phyloP scores from a whole-genome alignment of 1,140 invertebrate species.

The Danaus melanippus region DNA sequence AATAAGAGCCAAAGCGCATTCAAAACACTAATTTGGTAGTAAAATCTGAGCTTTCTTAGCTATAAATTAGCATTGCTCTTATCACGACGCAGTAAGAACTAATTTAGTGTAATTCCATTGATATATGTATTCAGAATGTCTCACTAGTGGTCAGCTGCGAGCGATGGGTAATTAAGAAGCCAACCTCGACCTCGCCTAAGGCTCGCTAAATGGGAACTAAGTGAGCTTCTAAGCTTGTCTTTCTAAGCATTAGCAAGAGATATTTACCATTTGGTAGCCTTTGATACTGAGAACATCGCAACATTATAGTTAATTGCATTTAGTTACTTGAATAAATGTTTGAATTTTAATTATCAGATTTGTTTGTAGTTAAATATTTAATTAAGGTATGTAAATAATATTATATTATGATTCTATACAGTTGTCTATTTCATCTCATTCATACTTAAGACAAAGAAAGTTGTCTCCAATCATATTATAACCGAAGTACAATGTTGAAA shows the following conservation, averaged over 20 bases:
- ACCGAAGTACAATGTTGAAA: no score
- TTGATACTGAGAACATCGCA: slow-evolving; percentile 5
- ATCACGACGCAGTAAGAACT: slow-evolving; percentile 7
- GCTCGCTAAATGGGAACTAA: slow-evolving; percentile 57
- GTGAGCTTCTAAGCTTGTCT: slow-evolving; percentile 52
- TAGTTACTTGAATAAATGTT: no score
- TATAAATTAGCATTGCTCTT: not conserved
- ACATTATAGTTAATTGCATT: slow-evolving; percentile 1
- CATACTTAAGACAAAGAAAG: no score
- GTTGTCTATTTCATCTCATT: no score
- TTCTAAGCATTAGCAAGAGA: slow-evolving; percentile 25
- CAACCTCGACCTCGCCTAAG: slow-evolving; percentile 55
- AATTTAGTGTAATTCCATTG: slow-evolving; percentile 4
- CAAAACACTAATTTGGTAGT: no score
- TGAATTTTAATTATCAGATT: no score
- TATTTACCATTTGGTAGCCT: slow-evolving; percentile 16
- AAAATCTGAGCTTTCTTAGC: no score
- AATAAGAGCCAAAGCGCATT: no score
- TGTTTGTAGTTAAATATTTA: no score
- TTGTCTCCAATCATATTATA: no score
- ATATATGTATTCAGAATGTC: slow-evolving; percentile 22
- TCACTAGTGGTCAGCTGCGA: slow-evolving; percentile 50
- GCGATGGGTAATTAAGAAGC: slow-evolving; percentile 64
- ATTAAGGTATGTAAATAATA: no score
- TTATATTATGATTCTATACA: no score